Evolutionary conservation across 2,888 invertebrate species (phyloP).

Genomic region (Antitype chi): DNA sequence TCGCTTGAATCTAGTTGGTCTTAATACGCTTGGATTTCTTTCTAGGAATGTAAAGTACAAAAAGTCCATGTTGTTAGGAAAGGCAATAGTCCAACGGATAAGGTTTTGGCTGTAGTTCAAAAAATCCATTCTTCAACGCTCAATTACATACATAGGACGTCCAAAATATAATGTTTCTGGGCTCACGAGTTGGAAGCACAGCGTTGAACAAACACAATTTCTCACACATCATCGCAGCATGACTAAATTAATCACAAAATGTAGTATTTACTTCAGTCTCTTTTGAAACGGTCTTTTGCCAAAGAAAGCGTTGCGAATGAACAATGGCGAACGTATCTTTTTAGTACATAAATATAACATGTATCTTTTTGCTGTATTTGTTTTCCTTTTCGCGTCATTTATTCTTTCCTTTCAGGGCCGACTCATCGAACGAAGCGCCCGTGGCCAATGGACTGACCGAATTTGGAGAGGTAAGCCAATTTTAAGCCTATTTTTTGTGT

Average conservation of each 20-base stretch:
- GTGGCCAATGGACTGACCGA: constrained; percentile 87
- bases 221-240: neutral
- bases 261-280: constrained; percentile 8
- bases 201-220: neutral
- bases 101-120: constrained; percentile 7
- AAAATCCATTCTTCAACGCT: neutral
- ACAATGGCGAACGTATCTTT: constrained; percentile 70
- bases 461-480: constrained; percentile 88
- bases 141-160: neutral
- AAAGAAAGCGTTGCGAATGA: constrained; percentile 60
- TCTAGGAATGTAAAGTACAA: neutral
- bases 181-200: neutral
- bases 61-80: neutral
- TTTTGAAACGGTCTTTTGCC: constrained; percentile 29
- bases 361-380: constrained; percentile 61
- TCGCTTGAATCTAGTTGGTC: neutral
- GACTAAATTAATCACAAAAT: neutral
- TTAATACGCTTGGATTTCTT: neutral
- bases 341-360: constrained; percentile 37
- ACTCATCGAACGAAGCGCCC: constrained; percentile 89
- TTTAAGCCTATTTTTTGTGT: constrained; percentile 59
- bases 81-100: neutral
- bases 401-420: constrained; percentile 86
- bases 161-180: neutral
- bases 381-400: constrained; percentile 78